Conservation (phyloP, 2,888 invertebrate species). For the Listrodromus nycthemerus region DNA sequence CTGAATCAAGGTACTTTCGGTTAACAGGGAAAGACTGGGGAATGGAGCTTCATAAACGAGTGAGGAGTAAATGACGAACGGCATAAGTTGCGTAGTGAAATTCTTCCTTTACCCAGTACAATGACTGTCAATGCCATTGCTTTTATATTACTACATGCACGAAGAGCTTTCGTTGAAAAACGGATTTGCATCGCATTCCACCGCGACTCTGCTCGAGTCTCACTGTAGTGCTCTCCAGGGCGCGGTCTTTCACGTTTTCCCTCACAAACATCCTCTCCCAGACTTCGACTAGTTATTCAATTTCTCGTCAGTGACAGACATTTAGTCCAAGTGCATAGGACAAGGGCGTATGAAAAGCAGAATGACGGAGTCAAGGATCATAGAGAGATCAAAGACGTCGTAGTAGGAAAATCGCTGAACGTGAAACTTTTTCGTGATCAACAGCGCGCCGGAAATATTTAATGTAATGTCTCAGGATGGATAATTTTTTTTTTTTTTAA, state of each 20-base stretch:
- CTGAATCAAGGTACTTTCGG: background rate
- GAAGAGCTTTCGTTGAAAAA: background rate
- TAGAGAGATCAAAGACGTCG: no score
- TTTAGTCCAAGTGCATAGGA: background rate
- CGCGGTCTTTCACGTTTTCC: background rate
- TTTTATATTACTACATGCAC: constrained; percentile 5
- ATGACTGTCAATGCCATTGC: constrained; percentile 24
- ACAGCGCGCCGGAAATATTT: no score
- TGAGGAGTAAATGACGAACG: background rate
- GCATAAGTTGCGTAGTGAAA: background rate
- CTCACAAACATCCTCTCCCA: background rate
- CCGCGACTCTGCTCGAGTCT: background rate
- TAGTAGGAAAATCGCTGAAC: no score
- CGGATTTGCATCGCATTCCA: background rate
- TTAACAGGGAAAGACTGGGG: background rate
- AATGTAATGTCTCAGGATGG: no score
- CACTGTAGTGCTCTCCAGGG: no score
- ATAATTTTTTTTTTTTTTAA: no score
- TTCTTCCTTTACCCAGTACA: constrained; percentile 26
- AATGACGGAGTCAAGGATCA: no score
- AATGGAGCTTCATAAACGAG: background rate
- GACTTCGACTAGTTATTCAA: no score
- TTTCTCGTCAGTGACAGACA: background rate
- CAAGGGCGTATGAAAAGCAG: background rate
- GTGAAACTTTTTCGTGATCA: no score